These are phyloP conservation scores for Mercenaria mercenaria DNA, from an alignment of 1,140 invertebrate species.

Conservation along the genomic window DNA sequence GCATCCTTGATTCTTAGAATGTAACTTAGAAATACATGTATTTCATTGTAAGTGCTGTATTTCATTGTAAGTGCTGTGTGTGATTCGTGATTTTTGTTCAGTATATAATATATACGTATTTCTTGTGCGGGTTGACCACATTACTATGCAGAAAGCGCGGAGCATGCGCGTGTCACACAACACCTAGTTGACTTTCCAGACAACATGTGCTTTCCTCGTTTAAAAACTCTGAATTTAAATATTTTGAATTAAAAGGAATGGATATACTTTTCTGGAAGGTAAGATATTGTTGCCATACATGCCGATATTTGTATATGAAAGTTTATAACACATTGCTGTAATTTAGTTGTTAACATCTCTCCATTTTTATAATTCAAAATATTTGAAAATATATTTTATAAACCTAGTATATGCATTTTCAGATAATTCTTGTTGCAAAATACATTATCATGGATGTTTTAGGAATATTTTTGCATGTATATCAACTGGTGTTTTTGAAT, in stretches of 20 bases:
- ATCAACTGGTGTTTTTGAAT: too few species aligned
- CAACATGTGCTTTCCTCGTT: not conserved
- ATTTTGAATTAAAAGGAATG: not conserved
- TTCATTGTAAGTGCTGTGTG: too few species aligned
- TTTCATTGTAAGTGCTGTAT: not conserved
- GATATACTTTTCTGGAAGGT: not conserved
- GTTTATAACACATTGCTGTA: too few species aligned
- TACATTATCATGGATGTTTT: too few species aligned
- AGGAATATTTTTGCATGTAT: too few species aligned
- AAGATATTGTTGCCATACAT: not conserved
- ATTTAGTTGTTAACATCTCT: too few species aligned
- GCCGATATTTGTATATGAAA: too few species aligned
- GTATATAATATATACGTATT: not conserved
- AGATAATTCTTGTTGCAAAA: too few species aligned
- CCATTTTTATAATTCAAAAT: too few species aligned
- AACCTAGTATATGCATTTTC: too few species aligned
- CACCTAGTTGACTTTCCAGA: not conserved
- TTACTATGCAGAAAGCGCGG: conserved; percentile 8
- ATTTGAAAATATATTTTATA: too few species aligned
- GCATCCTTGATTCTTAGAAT: not conserved
- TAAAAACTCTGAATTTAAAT: not conserved
- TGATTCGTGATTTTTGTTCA: too few species aligned
- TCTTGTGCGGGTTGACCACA: conserved; percentile 28
- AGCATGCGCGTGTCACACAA: not conserved
- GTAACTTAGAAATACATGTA: not conserved